A percentile compares a stretch with the other conserved stretches of the same genome.
These are phyloP conservation scores for Lepidocyrtoides sp. DNA, from an alignment of 2,888 invertebrate species.

Conservation along the genomic window DNA sequence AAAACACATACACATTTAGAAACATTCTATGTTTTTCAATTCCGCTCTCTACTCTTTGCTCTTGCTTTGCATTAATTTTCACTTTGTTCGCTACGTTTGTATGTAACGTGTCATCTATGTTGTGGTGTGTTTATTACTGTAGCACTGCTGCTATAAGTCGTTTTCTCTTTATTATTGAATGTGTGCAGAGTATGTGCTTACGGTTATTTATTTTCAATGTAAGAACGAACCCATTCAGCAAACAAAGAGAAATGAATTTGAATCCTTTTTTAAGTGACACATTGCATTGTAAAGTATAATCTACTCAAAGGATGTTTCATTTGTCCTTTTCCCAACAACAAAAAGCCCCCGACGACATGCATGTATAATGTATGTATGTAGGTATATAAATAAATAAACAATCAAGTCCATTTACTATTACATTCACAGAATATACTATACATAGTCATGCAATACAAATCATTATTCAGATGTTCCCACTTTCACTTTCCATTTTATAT, in stretches of 20 bases:
- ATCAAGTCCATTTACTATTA: background rate
- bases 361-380: too few relatives aligned
- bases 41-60: background rate
- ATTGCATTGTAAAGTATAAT: constrained; percentile 13
- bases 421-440: too few relatives aligned
- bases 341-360: too few relatives aligned
- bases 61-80: background rate
- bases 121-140: constrained; percentile 1
- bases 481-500: background rate
- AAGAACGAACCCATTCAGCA: too few relatives aligned
- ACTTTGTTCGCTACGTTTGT: background rate
- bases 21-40: background rate
- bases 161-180: background rate
- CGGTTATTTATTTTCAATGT: background rate
- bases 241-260: background rate
- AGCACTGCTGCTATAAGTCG: background rate
- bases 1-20: too few relatives aligned
- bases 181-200: background rate
- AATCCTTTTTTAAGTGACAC: background rate
- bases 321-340: background rate
- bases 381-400: background rate
- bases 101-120: background rate
- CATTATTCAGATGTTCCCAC: background rate
- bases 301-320: background rate
- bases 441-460: background rate